Evolutionary conservation across 2,888 invertebrate species (phyloP).

Genomic region (Lochmaea crataegi): DNA sequence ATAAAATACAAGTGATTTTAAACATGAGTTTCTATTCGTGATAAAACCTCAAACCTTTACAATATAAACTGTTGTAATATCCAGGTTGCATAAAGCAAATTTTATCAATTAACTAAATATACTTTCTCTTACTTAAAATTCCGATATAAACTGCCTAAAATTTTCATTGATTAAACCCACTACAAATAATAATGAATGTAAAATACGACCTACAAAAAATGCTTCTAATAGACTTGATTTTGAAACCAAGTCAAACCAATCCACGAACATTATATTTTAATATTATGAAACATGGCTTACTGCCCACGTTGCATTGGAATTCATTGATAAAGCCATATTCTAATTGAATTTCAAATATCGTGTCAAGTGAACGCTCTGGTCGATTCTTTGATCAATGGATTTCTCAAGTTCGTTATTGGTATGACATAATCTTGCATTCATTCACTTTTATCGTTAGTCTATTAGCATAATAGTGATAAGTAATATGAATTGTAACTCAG

Average conservation of each 20-base stretch:
- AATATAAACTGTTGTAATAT: neutral
- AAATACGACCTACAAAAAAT: constrained; percentile 30
- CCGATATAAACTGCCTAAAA: constrained; percentile 27
- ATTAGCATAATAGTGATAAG: constrained; percentile 13
- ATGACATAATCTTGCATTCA: constrained; percentile 44
- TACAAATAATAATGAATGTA: constrained; percentile 15
- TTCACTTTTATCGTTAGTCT: constrained; percentile 29
- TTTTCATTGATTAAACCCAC: constrained; percentile 34
- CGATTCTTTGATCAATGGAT: constrained; percentile 59
- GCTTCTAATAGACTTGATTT: constrained; percentile 6
- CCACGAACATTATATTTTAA: constrained; percentile 39
- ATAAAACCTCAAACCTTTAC: too few relatives aligned
- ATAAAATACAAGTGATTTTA: too few relatives aligned
- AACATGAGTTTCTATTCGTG: too few relatives aligned
- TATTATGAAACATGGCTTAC: constrained; percentile 48
- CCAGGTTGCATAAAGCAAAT: constrained; percentile 19
- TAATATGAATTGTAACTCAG: constrained; percentile 9
- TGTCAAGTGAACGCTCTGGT: constrained; percentile 56
- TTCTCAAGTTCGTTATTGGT: constrained; percentile 48
- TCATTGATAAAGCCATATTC: constrained; percentile 61
- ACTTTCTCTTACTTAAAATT: constrained; percentile 29
- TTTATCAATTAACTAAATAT: constrained; percentile 25
- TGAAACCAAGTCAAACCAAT: constrained; percentile 24
- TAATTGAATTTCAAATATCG: constrained; percentile 52
- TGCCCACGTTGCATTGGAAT: constrained; percentile 51